Evolutionary conservation across 2,797 vertebrate genomes (phyloP).

Genomic region (Eulemur albifrons): DNA sequence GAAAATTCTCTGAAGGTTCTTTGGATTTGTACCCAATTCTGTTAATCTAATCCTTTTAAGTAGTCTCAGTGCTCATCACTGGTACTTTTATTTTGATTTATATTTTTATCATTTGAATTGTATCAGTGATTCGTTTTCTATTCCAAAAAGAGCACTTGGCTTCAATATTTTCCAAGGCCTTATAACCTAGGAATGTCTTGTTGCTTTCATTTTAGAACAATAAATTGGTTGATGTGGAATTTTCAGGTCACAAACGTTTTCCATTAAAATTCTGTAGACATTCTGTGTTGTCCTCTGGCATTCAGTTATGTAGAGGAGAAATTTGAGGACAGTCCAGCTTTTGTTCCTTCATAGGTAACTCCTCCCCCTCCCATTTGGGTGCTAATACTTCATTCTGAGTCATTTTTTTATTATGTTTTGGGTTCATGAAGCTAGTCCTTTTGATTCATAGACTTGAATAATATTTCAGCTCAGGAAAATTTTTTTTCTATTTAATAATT

Average conservation of each 20-base stretch:
- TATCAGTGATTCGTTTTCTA: neutral
- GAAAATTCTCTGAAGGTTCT: neutral
- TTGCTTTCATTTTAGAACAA: slow-evolving; percentile 50
- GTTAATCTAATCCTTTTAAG: neutral
- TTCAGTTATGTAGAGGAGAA: slow-evolving; percentile 20
- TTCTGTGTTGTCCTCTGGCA: slow-evolving; percentile 34
- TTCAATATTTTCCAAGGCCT: slow-evolving; percentile 55
- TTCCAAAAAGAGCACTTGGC: neutral
- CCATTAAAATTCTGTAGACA: slow-evolving; percentile 23
- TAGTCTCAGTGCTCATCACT: neutral
- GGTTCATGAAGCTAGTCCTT: neutral
- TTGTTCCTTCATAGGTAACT: neutral
- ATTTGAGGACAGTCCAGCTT: neutral
- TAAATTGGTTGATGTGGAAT: slow-evolving; percentile 60
- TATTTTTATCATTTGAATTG: slow-evolving; percentile 53
- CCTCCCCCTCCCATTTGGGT: neutral
- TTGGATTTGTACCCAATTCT: neutral
- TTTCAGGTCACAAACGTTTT: slow-evolving; percentile 62
- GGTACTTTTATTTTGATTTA: slow-evolving; percentile 26
- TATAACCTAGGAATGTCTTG: slow-evolving; percentile 45
- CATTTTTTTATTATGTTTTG: slow-evolving; percentile 27
- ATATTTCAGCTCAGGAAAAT: neutral
- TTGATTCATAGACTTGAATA: slow-evolving; percentile 33
- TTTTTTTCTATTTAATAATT: slow-evolving; percentile 1
- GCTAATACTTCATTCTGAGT: neutral